Evolutionary conservation across 2,113 vertebrate genomes (phyloP), one percentile per base, ranked within the genome.

Genomic region (Anhinga anhinga): DNA sequence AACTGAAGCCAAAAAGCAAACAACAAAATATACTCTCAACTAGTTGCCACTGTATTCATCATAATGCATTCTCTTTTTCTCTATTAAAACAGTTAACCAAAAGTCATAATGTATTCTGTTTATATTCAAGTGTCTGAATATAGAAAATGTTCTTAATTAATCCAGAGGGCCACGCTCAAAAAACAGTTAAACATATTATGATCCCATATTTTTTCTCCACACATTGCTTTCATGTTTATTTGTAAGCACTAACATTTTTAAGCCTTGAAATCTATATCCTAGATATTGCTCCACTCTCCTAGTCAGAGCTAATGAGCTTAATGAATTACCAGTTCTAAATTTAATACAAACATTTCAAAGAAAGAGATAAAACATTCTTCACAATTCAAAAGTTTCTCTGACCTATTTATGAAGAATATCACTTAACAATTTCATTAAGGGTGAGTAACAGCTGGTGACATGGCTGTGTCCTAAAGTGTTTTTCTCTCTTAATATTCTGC

Each of bases 381-480:
- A 96, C 78, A 97, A 97, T 97, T 97, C 88, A 95, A 95, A 98
- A 97, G 84, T 98, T 97, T 98, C 92, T 90, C 88, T 98, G 88
- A 96, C 88, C 93, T 98, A 96, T 98, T 98, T 98, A 97, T 96
- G 97, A 98, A 97, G 93, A 98, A 97, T 98, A 88, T 96, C 96
- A 97, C 95, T 98, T 98, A 98, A 97, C 93, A 97, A 95, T 97
- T 97, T 97, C 94, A 98, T 98, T 98, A 95, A 82, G 97, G 91
- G 97, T 98, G 95, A 97, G 95, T 97, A 98, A 98, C 98, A 98
- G 98, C 98, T 98, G 98, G 95, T 98, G 93, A 97, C 94, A 98
- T 90, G 87, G 70, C 95, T 98, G 91, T 98, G 94, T 98, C 94
- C 97, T 97, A 96, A 98, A 97, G 88, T 97, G 89, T 96, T 98